A percentile compares a stretch with the other conserved stretches of the same genome.
Evolutionary conservation across 2,113 vertebrate genomes (phyloP).

Genomic region (Martes martes): DNA sequence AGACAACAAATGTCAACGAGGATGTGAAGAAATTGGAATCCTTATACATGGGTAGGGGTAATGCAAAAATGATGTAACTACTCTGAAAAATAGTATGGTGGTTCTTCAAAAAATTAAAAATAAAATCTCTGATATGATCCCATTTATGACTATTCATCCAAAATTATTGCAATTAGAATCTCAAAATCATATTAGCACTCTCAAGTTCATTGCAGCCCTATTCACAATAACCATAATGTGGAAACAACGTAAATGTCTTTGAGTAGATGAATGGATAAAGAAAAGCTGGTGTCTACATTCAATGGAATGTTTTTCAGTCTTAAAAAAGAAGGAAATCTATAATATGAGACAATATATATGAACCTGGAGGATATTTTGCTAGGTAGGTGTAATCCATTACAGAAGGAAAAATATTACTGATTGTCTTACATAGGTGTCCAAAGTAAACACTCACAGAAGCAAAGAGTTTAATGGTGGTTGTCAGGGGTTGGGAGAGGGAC

Average conservation of each 20-base stretch:
- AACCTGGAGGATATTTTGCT: neutral
- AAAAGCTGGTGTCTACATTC: neutral
- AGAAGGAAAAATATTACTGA: neutral
- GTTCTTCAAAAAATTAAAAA: neutral
- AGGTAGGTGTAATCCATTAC: neutral
- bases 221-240: neutral
- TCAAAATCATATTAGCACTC: neutral
- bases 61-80: neutral
- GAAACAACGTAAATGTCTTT: neutral
- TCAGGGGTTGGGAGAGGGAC: neutral
- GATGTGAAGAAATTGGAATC: neutral
- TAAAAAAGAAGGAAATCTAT: neutral
- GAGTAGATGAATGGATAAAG: neutral
- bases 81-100: neutral
- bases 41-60: neutral
- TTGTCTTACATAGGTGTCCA: neutral
- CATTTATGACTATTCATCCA: neutral
- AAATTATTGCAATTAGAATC: neutral
- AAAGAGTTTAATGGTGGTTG: neutral
- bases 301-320: neutral
- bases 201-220: neutral
- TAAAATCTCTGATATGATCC: neutral
- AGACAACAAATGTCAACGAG: neutral
- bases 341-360: neutral
- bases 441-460: neutral